Conservation (phyloP, 2,113 vertebrate genomes). For the Gnathonemus echidnorhynchus region DNA sequence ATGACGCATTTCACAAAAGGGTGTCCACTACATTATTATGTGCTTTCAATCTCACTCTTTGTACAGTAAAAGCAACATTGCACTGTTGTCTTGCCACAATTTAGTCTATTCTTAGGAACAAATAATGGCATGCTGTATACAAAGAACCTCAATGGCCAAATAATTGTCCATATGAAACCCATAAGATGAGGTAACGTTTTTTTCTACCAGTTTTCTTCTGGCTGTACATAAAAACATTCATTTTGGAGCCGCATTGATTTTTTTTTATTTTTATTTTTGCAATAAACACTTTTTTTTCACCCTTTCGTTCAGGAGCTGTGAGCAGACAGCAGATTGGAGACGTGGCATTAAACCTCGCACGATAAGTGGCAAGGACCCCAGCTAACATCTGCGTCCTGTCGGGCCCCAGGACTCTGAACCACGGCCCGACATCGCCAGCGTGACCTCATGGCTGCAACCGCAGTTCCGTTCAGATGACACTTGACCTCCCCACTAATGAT, state of each 20-base stretch:
- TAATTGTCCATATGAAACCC: slow-evolving; percentile 41
- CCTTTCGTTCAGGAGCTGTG: slow-evolving; percentile 54
- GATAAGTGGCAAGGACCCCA: slow-evolving; percentile 26
- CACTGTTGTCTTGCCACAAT: background rate
- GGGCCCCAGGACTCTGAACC: background rate
- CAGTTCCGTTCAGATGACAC: background rate
- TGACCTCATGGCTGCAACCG: background rate
- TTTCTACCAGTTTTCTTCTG: slow-evolving; percentile 55
- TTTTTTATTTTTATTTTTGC: slow-evolving; percentile 42
- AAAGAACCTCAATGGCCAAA: slow-evolving; percentile 42
- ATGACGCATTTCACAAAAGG: background rate
- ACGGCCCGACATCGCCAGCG: background rate
- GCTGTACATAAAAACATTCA: slow-evolving; percentile 57
- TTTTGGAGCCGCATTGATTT: slow-evolving; percentile 64
- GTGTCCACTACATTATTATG: background rate
- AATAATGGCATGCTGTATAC: slow-evolving; percentile 41
- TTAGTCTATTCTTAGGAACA: slow-evolving; percentile 8
- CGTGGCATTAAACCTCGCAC: slow-evolving; percentile 19
- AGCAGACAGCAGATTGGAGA: slow-evolving; percentile 51
- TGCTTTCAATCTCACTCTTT: background rate
- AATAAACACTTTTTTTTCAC: slow-evolving; percentile 55
- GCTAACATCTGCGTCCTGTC: background rate
- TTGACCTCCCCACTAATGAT: background rate
- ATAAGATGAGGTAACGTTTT: slow-evolving; percentile 49
- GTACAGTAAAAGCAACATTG: background rate